Percentiles rank a stretch among this genome's conserved stretches.
These are phyloP conservation scores for Dolomedes plantarius DNA, from an alignment of 2,888 invertebrate genomes.

Conservation along the genomic window DNA sequence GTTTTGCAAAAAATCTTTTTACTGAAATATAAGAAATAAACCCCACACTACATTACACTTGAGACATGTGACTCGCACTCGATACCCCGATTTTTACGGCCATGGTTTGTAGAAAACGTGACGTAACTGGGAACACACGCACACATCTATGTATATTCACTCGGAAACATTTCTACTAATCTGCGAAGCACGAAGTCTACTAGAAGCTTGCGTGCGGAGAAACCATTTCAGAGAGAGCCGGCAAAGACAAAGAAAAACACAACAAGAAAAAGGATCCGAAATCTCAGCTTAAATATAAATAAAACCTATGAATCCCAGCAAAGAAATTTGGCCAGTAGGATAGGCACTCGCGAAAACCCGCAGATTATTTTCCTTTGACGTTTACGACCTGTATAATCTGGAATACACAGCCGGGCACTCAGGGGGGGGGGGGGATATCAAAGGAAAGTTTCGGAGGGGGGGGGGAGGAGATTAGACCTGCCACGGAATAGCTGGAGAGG, in stretches of 20 bases:
- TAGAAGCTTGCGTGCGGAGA: constrained; percentile 28
- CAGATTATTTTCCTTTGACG: constrained; percentile 41
- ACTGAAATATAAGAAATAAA: no score
- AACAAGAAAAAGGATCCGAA: neutral
- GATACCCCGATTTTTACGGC: no score
- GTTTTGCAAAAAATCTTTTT: no score
- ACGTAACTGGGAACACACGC: constrained; percentile 17
- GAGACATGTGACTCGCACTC: no score
- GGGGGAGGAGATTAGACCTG: neutral
- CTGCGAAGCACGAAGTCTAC: constrained; percentile 37
- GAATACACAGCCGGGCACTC: neutral
- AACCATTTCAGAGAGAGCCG: constrained; percentile 16
- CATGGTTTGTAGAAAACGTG: no score
- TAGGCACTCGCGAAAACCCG: neutral
- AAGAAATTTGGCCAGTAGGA: constrained; percentile 46
- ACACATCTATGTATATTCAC: neutral
- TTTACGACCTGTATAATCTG: constrained; percentile 54
- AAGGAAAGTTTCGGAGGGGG: neutral
- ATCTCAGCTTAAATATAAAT: constrained; percentile 35
- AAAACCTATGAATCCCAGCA: constrained; percentile 21
- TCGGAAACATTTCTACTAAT: constrained; percentile 29
- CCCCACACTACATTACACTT: no score
- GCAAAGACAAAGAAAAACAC: neutral
- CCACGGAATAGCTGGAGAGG: neutral
- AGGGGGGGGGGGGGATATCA: neutral